phyloP scores from a whole-genome alignment of 2,113 vertebrate species.

The Microtus richardsoni region DNA sequence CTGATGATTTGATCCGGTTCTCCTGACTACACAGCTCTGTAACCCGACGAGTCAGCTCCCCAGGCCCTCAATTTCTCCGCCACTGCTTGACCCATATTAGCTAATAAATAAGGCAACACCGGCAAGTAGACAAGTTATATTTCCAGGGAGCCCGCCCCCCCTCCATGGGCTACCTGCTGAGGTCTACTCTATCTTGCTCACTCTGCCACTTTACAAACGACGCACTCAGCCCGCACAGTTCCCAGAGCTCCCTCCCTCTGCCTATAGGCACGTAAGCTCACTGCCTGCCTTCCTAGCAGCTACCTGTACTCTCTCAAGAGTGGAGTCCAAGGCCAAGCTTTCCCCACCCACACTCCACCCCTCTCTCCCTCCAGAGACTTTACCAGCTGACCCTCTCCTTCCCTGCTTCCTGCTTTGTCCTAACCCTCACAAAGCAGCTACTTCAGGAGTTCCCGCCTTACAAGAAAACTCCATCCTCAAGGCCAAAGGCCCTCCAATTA shows the following conservation, averaged over 20 bases:
- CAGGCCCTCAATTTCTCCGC: background rate
- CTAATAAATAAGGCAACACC: background rate
- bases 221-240: accelerated
- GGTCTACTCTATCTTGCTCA: background rate
- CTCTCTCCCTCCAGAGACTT: background rate
- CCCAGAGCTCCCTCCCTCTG: background rate
- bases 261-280: background rate
- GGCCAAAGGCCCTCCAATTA: too few relatives aligned
- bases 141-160: accelerated
- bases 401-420: background rate
- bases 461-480: background rate
- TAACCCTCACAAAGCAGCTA: background rate
- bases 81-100: background rate
- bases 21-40: background rate
- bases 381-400: background rate
- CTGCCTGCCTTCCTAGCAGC: background rate
- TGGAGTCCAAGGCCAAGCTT: background rate
- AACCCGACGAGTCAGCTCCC: background rate
- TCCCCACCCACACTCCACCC: background rate
- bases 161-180: background rate
- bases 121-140: background rate
- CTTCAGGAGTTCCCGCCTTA: background rate
- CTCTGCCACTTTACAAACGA: background rate
- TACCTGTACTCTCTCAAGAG: background rate
- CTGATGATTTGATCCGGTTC: background rate